Conservation (phyloP, 2,113 vertebrate genomes). For the Calypte anna region DNA sequence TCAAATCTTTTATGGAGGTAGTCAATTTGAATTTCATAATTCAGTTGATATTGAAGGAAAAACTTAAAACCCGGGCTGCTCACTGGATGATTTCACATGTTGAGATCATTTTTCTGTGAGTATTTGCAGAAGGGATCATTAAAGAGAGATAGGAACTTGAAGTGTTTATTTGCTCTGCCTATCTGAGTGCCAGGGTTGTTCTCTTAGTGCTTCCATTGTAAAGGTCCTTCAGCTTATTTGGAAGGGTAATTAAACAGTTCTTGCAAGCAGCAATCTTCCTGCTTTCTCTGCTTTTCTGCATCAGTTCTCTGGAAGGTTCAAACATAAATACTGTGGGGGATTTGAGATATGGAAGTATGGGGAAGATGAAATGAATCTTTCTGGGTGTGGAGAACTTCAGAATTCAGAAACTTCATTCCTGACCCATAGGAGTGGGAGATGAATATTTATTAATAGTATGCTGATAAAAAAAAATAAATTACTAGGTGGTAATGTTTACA, state of each 20-base stretch:
- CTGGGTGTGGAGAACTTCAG: not conserved
- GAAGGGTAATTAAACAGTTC: conserved; percentile 12
- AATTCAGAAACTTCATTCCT: not conserved
- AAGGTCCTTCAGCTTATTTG: conserved; percentile 16
- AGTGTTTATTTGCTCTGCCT: conserved; percentile 48
- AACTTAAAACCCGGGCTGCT: not conserved
- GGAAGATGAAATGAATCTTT: not conserved
- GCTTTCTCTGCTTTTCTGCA: not conserved
- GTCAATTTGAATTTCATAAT: not conserved
- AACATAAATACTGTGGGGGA: not conserved
- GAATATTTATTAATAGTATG: not conserved
- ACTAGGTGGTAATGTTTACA: not conserved
- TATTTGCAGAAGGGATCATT: conserved; percentile 12
- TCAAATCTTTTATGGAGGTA: not conserved
- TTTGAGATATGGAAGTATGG: not conserved
- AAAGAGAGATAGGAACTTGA: not conserved
- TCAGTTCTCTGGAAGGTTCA: not conserved
- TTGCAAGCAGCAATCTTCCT: not conserved
- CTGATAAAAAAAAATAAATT: not conserved
- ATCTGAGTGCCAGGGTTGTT: not conserved
- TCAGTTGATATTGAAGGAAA: not conserved
- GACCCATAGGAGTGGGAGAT: rapidly evolving
- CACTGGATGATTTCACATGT: not conserved
- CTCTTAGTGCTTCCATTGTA: not conserved
- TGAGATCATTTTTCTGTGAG: not conserved